Base-by-base conservation (phyloP, 1,140 invertebrate species). In the Choristoneura fumiferana region DNA sequence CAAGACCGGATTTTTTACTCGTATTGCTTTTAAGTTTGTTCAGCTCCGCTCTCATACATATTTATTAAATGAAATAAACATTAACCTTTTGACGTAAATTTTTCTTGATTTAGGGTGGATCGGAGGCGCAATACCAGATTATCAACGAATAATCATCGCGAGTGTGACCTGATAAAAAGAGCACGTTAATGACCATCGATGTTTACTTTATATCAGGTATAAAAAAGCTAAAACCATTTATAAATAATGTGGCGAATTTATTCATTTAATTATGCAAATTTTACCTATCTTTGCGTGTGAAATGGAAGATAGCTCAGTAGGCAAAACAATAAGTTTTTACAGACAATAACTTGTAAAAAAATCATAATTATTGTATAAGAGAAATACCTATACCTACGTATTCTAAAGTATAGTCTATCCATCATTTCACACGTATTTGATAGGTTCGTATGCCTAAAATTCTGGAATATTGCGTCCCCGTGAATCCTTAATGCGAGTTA, bases 401-500 rank as follows among this genome's bases (percentile, higher is more conserved):
- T 15, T 43, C 10, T 43, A 18, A 22, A 8, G 39, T n/a, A n/a
- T n/a, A n/a, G 22, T 29, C 6, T 29, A 2, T 29, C 22, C 2
- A 29, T n/a, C n/a, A 29, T 29, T 29, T 57, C 34, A 33, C 36
- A 43, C 59, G 37, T 22, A 39, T 53, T 54, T 54, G 35, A 29
- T 40, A 36, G 36, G 14, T 60, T 53, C 49, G 37, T 29, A 18
- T 55, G 17, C 12, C 12, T 15, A 52, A 33, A 22, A 49, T 33
- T 68, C 58, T 67, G 63, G 57, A 67, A 67, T 77, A 80, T 86
- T 86, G 81, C 83, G 81, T 84, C 83, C 70, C 81, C 81, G 81
- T 86, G 83, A 84, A 84, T 86, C 83, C 83, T 86, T 72, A 84
- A 83, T 86, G 83, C 76, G 78, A 63, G 60, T 56, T 56, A 13